Conservation (phyloP, 92 coral and sea anemone genomes). For the Hydrozoanthus gracilis region DNA sequence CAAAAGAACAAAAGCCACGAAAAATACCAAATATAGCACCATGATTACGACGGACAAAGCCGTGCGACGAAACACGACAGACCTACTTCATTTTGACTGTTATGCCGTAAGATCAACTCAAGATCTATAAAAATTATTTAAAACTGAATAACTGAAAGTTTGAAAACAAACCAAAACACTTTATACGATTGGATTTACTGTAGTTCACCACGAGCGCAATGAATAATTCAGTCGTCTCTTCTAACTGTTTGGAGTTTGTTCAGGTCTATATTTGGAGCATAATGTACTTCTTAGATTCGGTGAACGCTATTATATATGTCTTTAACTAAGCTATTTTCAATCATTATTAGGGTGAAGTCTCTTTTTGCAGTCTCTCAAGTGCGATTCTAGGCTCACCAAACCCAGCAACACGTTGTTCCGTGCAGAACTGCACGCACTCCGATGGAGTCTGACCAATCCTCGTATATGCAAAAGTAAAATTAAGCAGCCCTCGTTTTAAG, state of each 20-base stretch:
- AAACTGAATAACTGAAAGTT: background rate
- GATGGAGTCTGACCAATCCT: background rate
- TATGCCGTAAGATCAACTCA: too few species aligned
- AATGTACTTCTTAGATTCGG: too few species aligned
- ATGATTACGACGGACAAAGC: background rate
- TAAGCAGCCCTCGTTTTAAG: too few species aligned
- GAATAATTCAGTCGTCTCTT: slow-evolving; percentile 10
- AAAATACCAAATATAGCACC: background rate
- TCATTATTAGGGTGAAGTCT: too few species aligned
- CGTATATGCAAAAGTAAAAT: too few species aligned
- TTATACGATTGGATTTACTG: background rate
- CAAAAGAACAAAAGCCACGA: background rate
- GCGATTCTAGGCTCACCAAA: too few species aligned
- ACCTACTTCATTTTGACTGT: too few species aligned
- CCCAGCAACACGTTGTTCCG: background rate
- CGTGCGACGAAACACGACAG: background rate
- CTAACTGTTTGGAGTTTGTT: background rate
- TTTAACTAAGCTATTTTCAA: too few species aligned
- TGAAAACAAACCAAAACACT: background rate
- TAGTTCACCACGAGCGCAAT: slow-evolving; percentile 21
- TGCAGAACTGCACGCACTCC: slow-evolving; percentile 2
- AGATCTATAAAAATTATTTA: too few species aligned
- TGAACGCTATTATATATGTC: too few species aligned
- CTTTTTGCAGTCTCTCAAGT: too few species aligned
- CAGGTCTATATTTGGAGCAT: background rate